Conservation (phyloP, 2,888 invertebrate species). For the Ormia ochracea region DNA sequence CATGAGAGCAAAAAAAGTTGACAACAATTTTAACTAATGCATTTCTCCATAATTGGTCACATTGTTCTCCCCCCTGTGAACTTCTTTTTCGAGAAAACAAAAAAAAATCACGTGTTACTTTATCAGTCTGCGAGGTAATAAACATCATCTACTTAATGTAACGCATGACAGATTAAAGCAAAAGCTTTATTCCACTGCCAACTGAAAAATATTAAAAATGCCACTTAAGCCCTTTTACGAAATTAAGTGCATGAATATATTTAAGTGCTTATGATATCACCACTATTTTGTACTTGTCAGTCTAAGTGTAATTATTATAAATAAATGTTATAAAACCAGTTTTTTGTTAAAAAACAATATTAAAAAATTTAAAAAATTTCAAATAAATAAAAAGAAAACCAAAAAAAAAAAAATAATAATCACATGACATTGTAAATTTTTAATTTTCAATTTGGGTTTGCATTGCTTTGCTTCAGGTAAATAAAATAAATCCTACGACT, state of each 20-base stretch:
- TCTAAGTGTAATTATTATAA: constrained; percentile 29
- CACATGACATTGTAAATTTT: constrained; percentile 36
- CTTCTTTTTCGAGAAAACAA: neutral
- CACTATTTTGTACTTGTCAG: neutral
- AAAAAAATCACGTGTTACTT: constrained; percentile 25
- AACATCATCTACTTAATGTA: neutral
- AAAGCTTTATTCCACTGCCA: constrained; percentile 11
- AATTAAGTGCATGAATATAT: neutral
- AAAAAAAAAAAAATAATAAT: constrained; percentile 17
- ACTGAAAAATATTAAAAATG: neutral
- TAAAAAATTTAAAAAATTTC: neutral
- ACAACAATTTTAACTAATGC: no score
- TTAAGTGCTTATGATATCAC: constrained; percentile 47
- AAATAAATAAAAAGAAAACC: constrained; percentile 1
- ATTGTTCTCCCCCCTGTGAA: neutral
- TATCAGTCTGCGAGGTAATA: neutral
- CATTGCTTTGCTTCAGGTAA: neutral
- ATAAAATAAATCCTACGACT: neutral
- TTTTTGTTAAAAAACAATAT: constrained; percentile 20
- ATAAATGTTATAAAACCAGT: constrained; percentile 21
- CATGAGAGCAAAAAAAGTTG: no score
- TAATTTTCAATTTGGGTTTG: neutral
- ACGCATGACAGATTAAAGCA: constrained; percentile 15
- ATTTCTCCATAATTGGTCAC: neutral
- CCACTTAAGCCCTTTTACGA: constrained; percentile 13